These are phyloP conservation scores for Eupithecia vulgata DNA, from an alignment of 2,888 invertebrate genomes.

Conservation along the genomic window DNA sequence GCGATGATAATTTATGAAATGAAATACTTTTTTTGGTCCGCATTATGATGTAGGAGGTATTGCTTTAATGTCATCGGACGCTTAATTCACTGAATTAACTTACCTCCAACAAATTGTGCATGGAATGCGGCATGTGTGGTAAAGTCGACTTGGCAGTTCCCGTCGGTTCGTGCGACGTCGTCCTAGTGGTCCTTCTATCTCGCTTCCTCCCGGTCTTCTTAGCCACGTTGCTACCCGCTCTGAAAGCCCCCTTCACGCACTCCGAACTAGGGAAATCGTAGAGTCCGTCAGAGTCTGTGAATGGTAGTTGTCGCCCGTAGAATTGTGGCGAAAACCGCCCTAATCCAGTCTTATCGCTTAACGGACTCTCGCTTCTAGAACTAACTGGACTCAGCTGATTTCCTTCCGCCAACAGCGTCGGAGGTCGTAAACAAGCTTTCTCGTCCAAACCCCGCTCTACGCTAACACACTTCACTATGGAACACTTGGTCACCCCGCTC, in stretches of 20 bases:
- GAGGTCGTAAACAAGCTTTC: slow-evolving; percentile 72
- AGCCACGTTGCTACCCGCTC: slow-evolving; percentile 76
- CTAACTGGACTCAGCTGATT: slow-evolving; percentile 89
- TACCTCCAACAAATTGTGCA: slow-evolving; percentile 86
- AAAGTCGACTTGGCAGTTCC: slow-evolving; percentile 83
- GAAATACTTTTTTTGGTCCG: too few relatives aligned
- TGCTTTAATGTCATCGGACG: too few relatives aligned
- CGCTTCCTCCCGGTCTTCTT: slow-evolving; percentile 86
- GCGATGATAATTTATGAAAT: too few relatives aligned
- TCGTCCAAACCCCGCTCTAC: slow-evolving; percentile 82
- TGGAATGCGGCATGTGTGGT: slow-evolving; percentile 80
- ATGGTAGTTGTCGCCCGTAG: slow-evolving; percentile 87
- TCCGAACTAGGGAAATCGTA: slow-evolving; percentile 92
- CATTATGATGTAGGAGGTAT: too few relatives aligned
- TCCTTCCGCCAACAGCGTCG: slow-evolving; percentile 83
- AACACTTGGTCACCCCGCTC: slow-evolving; percentile 79
- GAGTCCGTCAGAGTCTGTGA: slow-evolving; percentile 91
- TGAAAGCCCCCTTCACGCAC: slow-evolving; percentile 82
- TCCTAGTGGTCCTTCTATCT: slow-evolving; percentile 84
- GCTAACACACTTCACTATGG: slow-evolving; percentile 83
- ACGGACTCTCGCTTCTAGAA: slow-evolving; percentile 90
- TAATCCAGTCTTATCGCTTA: slow-evolving; percentile 88
- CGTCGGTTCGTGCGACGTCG: slow-evolving; percentile 74
- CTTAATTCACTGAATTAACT: slow-evolving; percentile 27
- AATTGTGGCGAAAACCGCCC: slow-evolving; percentile 89